These are phyloP conservation scores for Drosophila teissieri DNA, from an alignment of 1,140 invertebrate species.

Conservation along the genomic window DNA sequence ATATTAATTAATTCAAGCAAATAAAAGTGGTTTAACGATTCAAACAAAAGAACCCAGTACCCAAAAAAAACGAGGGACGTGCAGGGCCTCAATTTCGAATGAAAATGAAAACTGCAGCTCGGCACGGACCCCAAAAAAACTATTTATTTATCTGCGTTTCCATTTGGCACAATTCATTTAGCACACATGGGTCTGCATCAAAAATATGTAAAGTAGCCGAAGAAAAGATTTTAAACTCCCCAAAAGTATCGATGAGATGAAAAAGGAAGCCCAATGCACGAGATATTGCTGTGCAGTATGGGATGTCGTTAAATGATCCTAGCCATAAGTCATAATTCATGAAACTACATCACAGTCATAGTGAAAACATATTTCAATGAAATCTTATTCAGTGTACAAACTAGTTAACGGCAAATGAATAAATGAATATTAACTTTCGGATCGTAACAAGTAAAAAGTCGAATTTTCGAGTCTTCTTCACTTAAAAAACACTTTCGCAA, in stretches of 20 bases:
- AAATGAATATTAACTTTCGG: constrained; percentile 14
- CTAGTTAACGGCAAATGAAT: constrained; percentile 16
- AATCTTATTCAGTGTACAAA: constrained; percentile 49
- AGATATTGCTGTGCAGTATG: constrained; percentile 17
- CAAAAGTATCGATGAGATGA: constrained; percentile 5
- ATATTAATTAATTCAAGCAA: constrained; percentile 75
- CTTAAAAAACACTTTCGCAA: constrained; percentile 27
- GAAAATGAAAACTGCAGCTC: constrained; percentile 13
- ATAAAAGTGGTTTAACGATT: constrained; percentile 68
- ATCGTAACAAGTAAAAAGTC: constrained; percentile 27
- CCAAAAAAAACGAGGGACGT: constrained; percentile 12
- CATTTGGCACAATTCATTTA: constrained; percentile 23
- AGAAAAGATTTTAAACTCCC: constrained; percentile 21
- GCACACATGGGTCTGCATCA: constrained; percentile 30
- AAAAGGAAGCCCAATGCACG: not conserved
- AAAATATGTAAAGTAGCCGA: constrained; percentile 21
- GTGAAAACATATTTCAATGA: constrained; percentile 23
- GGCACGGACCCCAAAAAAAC: constrained; percentile 20
- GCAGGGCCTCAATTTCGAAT: constrained; percentile 15
- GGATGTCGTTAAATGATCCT: constrained; percentile 16
- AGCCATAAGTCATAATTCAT: constrained; percentile 47
- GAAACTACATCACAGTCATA: constrained; percentile 37
- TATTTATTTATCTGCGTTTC: constrained; percentile 39
- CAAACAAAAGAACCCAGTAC: constrained; percentile 51
- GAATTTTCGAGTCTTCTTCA: constrained; percentile 43